Base-by-base conservation (phyloP, 2,113 vertebrate species). In the Bufo gargarizans region DNA sequence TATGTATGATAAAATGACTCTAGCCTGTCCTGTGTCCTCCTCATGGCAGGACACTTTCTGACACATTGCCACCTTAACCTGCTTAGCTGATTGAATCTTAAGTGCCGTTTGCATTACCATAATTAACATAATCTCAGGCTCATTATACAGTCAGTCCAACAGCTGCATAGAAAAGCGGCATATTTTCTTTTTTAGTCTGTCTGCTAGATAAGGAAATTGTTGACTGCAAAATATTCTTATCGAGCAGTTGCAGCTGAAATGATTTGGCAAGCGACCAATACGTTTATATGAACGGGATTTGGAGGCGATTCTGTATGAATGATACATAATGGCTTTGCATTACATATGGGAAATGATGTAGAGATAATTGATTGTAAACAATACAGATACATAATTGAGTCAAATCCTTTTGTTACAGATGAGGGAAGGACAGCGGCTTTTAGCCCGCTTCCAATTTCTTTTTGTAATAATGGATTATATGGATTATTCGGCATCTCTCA, bases 41-140 rank as follows among this genome's bases (percentile, higher is more conserved):
- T 22, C 47, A 4, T 61, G 79, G 33, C 69, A 77, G 47, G 45
- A 63, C 22, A 58, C 86, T 88, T 84, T 55, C 81, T 89, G 82
- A 86, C 77, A 89, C 79, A 22, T 79, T 89, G 56, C 84, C 87
- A 56, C 77, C 86, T 63, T 80, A 61, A 69, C 76, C 80, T 84
- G 79, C 82, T 71, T 90, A 86, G 89, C 72, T 89, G 88, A 91
- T 89, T 92, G 90, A 91, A 91, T 91, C 91, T 89, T 91, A 90
- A 90, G 90, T 91, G 63, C 89, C 85, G 91, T 91, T 92, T 92
- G 58, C 87, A 92, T 92, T 92, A 92, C 91, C 22, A 7, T 91
- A 76, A 92, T 93, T 92, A 92, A 87, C 91, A 92, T 93, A 93
- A 93, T 92, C 91, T 90, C 89, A 91, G 91, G 90, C 82, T 86